phyloP scores from a whole-genome alignment of 2,888 invertebrate genomes.

The Lasioglossum calceatum region DNA sequence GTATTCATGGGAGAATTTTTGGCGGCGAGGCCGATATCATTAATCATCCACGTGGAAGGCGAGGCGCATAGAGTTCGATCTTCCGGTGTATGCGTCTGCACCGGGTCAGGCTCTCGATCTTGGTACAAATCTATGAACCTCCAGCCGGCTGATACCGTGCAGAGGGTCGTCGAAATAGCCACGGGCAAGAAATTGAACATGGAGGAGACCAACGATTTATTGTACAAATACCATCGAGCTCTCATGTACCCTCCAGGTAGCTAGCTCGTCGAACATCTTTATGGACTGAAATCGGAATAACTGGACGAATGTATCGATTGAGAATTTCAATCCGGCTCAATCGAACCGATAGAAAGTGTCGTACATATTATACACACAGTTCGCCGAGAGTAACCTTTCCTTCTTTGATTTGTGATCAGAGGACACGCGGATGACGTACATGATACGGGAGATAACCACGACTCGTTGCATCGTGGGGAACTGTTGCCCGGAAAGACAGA shows the following conservation, averaged over 20 bases:
- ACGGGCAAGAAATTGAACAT: constrained; percentile 47
- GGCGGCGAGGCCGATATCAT: constrained; percentile 95
- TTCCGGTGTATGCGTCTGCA: constrained; percentile 96
- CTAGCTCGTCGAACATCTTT: not conserved
- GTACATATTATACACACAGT: not conserved
- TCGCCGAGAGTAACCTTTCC: not conserved
- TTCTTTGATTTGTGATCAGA: constrained; percentile 83
- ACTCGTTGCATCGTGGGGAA: constrained; percentile 91
- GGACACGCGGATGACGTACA: constrained; percentile 92
- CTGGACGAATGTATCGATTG: not conserved
- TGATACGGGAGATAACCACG: constrained; percentile 95
- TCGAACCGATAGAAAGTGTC: not conserved
- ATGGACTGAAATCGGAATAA: not conserved
- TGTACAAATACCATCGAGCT: constrained; percentile 45
- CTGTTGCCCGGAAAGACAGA: constrained; percentile 89
- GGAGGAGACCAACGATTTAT: constrained; percentile 41
- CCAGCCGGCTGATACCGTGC: constrained; percentile 56
- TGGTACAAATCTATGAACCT: constrained; percentile 88
- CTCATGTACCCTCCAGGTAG: constrained; percentile 60
- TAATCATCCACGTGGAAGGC: constrained; percentile 92
- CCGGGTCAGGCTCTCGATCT: constrained; percentile 97
- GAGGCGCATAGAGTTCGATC: constrained; percentile 94
- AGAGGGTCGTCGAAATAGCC: constrained; percentile 68
- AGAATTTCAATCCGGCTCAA: not conserved
- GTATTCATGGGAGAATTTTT: constrained; percentile 98